phyloP scores from a whole-genome alignment of 2,113 vertebrate genomes.

The Eretmochelys imbricata region DNA sequence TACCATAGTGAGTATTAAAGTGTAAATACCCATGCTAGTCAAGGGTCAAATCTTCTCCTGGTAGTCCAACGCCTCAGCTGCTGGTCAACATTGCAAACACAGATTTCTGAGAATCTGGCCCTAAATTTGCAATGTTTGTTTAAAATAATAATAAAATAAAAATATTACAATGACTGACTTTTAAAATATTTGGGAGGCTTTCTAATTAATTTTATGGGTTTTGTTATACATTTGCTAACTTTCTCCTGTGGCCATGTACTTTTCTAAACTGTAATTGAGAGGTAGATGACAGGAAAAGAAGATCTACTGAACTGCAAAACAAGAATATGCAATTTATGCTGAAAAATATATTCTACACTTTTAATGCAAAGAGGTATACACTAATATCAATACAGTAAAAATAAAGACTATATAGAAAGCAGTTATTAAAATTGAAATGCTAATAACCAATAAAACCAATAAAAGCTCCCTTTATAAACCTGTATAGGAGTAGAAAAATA shows the following conservation, averaged over 20 bases:
- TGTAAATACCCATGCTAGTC: not conserved
- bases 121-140: not conserved
- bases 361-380: conserved; percentile 13
- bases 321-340: conserved; percentile 15
- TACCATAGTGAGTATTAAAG: rapidly evolving
- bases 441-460: not conserved
- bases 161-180: not conserved
- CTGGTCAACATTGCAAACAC: not conserved
- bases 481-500: conserved; percentile 60
- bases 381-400: conserved; percentile 1
- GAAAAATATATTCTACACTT: conserved; percentile 4
- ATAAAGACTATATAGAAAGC: not conserved
- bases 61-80: not conserved
- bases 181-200: conserved; percentile 37
- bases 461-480: conserved; percentile 38
- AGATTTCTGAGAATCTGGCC: not conserved
- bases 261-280: conserved; percentile 44
- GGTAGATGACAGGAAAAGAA: conserved; percentile 39
- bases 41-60: not conserved
- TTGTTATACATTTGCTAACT: not conserved
- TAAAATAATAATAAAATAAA: not conserved
- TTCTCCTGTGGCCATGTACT: not conserved
- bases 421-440: conserved; percentile 27
- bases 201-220: not conserved
- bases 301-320: conserved; percentile 6